Conservation (phyloP, 2,888 invertebrate genomes). For the Phorcus lineatus region DNA sequence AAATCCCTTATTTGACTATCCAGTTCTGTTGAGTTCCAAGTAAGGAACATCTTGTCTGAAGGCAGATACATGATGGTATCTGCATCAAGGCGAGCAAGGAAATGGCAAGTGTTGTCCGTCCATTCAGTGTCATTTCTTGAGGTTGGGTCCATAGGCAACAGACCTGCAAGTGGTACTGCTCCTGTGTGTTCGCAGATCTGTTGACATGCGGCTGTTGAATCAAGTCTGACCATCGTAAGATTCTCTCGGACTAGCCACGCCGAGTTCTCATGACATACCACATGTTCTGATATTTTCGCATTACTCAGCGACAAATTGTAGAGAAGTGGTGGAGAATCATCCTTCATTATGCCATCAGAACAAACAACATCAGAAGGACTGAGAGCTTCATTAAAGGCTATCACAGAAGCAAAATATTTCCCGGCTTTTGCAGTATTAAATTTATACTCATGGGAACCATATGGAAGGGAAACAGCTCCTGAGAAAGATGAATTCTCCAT, state of each 20-base stretch:
- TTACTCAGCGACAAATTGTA: constrained; percentile 36
- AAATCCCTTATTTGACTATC: constrained; percentile 46
- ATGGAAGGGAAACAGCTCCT: neutral
- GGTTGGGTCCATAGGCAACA: neutral
- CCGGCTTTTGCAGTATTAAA: constrained; percentile 33
- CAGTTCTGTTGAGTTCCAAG: constrained; percentile 38
- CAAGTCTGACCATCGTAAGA: constrained; percentile 25
- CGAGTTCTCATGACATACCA: constrained; percentile 31
- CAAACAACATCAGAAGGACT: constrained; percentile 51
- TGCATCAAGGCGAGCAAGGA: constrained; percentile 21
- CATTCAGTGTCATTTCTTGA: constrained; percentile 21
- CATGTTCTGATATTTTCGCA: constrained; percentile 27
- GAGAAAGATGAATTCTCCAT: neutral
- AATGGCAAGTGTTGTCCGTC: constrained; percentile 31
- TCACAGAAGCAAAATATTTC: constrained; percentile 47
- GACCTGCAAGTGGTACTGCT: neutral
- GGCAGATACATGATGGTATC: constrained; percentile 39
- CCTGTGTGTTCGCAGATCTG: constrained; percentile 14
- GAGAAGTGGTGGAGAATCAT: constrained; percentile 41
- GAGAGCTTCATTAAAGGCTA: constrained; percentile 61
- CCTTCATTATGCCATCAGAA: constrained; percentile 56
- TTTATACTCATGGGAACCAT: neutral
- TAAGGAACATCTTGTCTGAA: constrained; percentile 39
- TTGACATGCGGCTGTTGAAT: neutral
- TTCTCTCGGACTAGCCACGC: constrained; percentile 34